Evolutionary conservation across 2,113 vertebrate species (phyloP), one percentile per base, ranked within the genome.

Genomic region (Chaetura pelagica): DNA sequence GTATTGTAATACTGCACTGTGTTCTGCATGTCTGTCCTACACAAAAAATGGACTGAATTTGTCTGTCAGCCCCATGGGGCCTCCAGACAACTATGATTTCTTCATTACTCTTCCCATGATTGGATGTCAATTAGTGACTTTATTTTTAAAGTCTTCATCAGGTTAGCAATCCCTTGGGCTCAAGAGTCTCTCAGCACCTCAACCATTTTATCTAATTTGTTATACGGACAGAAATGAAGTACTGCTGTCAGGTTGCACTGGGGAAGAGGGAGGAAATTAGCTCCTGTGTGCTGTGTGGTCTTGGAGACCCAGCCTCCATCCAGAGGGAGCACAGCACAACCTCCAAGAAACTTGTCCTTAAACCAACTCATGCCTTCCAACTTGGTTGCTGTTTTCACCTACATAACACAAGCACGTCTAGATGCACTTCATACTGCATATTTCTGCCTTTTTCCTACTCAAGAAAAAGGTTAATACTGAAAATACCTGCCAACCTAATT

Each of bases 391-490:
- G 20, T 40, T 96, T 79, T 83, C 62, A 63, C 58, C 62, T 93
- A 16, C 55, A 4, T 35, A 24, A 69, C 29, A 24, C 1, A 0
- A 34, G 59, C 0, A 0, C 78, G 59, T 66, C 32, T 78, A 35
- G 42, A 27, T 94, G 59, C 40, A 73, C 75, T 73, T 87, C 91
- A 57, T 82, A 34, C 58, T 94, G 93, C 84, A 55, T 82, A 85
- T 93, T 95, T 96, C 51, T 95, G 74, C 55, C 73, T 93, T 94
- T 92, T 68, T 94, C 52, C 79, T 89, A 7, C 48, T 93, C 40
- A 51, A 24, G 64, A 42, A 57, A 91, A 97, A 96, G 95, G 87
- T 93, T 86, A 88, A 80, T 73, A 64, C 54, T 0, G 2, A 82
- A 75, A 94, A 88, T 73, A 93, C 49, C 63, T 97, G 93, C 87